Percentiles rank a stretch among this genome's conserved stretches.
phyloP scores from a whole-genome alignment of 2,797 vertebrate species.

The Champsocephalus esox region DNA sequence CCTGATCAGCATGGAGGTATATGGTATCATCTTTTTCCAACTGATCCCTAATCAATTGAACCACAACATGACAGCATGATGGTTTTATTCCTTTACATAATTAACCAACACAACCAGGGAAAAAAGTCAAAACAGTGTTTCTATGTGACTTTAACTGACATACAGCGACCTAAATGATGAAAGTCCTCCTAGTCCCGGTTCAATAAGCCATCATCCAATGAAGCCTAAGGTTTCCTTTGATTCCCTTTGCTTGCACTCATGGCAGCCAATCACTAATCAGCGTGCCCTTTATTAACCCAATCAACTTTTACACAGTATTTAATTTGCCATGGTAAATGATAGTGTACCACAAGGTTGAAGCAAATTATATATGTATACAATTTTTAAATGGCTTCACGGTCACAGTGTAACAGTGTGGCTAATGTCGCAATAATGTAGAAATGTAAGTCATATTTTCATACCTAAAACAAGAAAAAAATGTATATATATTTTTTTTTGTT shows the following conservation, averaged over 20 bases:
- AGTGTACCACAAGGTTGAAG: neutral
- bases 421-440: neutral
- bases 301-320: neutral
- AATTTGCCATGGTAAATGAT: neutral
- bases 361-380: neutral
- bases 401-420: neutral
- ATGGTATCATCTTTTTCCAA: neutral
- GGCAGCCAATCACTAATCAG: conserved; percentile 22
- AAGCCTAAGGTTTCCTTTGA: neutral
- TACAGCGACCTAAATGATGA: conserved; percentile 23
- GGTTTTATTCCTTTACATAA: neutral
- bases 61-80: neutral
- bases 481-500: no score
- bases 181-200: conserved; percentile 15
- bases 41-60: neutral
- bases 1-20: neutral
- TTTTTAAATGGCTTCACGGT: neutral
- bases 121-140: conserved; percentile 2
- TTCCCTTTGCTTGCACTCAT: neutral
- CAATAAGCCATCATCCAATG: neutral
- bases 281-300: conserved; percentile 19
- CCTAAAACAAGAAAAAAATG: no score
- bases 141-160: conserved; percentile 11
- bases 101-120: neutral
- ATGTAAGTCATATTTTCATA: neutral